Percentiles rank a stretch among this genome's conserved stretches.
Evolutionary conservation across 1,140 invertebrate genomes (phyloP).

Genomic region (Caenorhabditis tropicalis): DNA sequence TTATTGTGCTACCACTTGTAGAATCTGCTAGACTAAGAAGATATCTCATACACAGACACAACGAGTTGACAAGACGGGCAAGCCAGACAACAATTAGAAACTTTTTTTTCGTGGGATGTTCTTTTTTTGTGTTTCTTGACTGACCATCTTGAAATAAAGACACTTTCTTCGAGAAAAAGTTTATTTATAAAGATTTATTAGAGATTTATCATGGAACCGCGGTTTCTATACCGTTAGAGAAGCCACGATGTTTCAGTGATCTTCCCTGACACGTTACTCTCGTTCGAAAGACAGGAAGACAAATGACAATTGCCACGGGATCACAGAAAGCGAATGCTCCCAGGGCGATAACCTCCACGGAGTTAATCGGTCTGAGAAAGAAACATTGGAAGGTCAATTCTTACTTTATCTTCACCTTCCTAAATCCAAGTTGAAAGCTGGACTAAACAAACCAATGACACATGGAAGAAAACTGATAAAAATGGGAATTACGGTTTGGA

Average conservation of each 20-base stretch:
- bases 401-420: neutral
- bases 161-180: neutral
- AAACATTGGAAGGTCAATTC: neutral
- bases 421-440: neutral
- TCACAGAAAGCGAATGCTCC: neutral
- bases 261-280: neutral
- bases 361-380: neutral
- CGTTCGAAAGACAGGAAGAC: neutral
- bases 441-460: neutral
- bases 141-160: slow-evolving; percentile 6
- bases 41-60: neutral
- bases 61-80: slow-evolving; percentile 9
- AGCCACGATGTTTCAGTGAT: too few relatives aligned
- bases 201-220: too few relatives aligned
- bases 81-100: neutral
- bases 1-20: slow-evolving; percentile 38
- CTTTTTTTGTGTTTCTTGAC: neutral
- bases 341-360: neutral
- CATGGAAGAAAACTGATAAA: neutral
- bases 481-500: neutral
- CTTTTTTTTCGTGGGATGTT: neutral
- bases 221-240: too few relatives aligned
- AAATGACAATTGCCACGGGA: neutral
- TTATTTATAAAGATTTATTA: too few relatives aligned
- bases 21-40: slow-evolving; percentile 10